A percentile compares a stretch with the other conserved stretches of the same genome.
These are phyloP conservation scores for Eremophila alpestris DNA, from an alignment of 2,797 vertebrate genomes.

Conservation along the genomic window DNA sequence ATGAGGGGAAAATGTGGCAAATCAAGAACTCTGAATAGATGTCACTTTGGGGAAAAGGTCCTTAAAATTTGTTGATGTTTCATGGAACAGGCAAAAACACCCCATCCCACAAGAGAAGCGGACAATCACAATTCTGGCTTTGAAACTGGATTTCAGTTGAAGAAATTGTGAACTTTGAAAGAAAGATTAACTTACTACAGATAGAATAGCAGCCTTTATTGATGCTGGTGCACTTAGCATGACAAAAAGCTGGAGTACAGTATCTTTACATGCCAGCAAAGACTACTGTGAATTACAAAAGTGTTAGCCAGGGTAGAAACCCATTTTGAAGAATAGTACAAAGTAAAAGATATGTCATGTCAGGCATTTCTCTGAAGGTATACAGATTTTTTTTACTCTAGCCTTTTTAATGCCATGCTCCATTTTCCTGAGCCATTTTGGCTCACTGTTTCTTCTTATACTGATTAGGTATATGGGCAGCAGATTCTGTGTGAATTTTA, in stretches of 20 bases:
- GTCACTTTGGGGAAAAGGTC: fast-evolving
- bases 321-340: neutral
- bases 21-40: neutral
- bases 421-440: neutral
- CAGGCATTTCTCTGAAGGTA: neutral
- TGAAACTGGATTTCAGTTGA: neutral
- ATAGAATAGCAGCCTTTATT: neutral
- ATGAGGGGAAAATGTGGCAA: neutral
- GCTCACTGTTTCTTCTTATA: neutral
- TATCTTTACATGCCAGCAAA: neutral
- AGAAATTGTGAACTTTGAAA: neutral
- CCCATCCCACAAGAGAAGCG: neutral
- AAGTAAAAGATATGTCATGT: neutral
- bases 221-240: neutral
- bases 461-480: neutral
- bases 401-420: neutral
- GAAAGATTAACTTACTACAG: neutral
- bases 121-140: neutral
- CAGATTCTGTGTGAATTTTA: neutral
- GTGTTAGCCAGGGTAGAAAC: neutral
- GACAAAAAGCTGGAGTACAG: neutral
- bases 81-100: neutral
- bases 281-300: neutral
- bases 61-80: neutral
- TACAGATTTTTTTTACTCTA: neutral